Base-by-base conservation (phyloP, 2,888 invertebrate species). In the Lymantria dispar region DNA sequence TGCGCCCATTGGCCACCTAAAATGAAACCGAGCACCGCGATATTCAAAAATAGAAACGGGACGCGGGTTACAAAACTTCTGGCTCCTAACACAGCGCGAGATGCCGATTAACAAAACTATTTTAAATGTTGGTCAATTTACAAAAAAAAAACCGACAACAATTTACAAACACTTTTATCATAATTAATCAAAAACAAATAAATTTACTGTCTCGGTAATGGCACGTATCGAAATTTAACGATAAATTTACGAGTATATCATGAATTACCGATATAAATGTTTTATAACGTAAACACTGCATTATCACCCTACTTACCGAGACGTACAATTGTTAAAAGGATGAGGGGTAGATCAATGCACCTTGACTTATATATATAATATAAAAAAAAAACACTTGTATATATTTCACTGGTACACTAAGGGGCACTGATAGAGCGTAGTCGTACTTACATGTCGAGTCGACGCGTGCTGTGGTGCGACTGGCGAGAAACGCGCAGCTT, bases 391-490 rank as follows among this genome's bases (percentile, higher is more conserved):
- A 64, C 81, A 82, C 80, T 80, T 66, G 55, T 58, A 70, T 69
- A 68, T 76, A 13, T 68, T 77, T 77, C 83, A 84, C 83, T 78
- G 70, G 61, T 64, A 74, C 86, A 87, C 85, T 81, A 74, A 66
- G 66, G 63, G 72, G 63, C 85, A 84, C 85, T 80, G 76, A 44
- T 72, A 74, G 76, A 77, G 75, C 70, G 73, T 61, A 43, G 55
- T 72, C 76, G 72, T 91, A 91, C 91, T 91, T 91, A 91, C 91
- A 90, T 91, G 87, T 90, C 87, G 91, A 91, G 90, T 90, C 91
- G 91, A 87, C 90, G 91, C 88, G 85, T 76, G 89, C 91, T 90
- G 88, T 89, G 89, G 85, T 87, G 90, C 90, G 90, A 91, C 90
- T 91, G 90, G 85, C 85, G 78, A 58, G 68, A 70, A 67, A 60